Base-by-base conservation (phyloP, 1,140 invertebrate genomes). In the Philopotamus ludificatus region DNA sequence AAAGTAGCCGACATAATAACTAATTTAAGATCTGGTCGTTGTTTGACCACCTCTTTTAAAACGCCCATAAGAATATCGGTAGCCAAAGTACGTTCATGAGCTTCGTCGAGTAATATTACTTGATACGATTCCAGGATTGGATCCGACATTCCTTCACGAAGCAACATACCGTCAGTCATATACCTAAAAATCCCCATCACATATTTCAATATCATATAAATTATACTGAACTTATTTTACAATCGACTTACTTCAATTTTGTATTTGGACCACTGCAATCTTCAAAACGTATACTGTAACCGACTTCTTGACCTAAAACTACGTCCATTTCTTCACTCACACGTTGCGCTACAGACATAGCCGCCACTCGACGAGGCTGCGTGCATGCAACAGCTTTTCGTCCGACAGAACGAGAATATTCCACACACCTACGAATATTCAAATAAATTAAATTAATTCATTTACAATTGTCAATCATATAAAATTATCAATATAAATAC, bases 311-410 rank as follows among this genome's bases (percentile, higher is more conserved):
- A 8, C 97, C 89, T 18, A 99, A 80, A 39, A 85, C 86, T 0
- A 99, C 96, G 81, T 99, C 98, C 96, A 99, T 98, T 83, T 99
- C 98, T 78, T 99, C 96, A 0, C 96, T 95, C 0, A 99, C 97
- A 79, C 97, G 84, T 74, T 98, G 94, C 0, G 97, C 96, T 0
- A 99, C 97, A 1, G 93, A 96, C 97, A 99, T 99, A 12, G 98
- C 97, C 12, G 97, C 97, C 49, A 99, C 98, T 84, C 98, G 80
- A 73, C 97, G 82, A 0, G 97, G 97, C 75, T 98, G 96, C 0
- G 98, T 99, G 80, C 98, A 99, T 3, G 95, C 95, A 0, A 99
- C 96, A 10, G 89, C 92, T 75, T 90, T 93, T 74, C 77, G 82
- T 0, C 88, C 88, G 44, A 85, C 80, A 9, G 86, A 83, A 16